Conservation (phyloP, 2,888 invertebrate genomes). For the Pollenia griseotomentosa region DNA sequence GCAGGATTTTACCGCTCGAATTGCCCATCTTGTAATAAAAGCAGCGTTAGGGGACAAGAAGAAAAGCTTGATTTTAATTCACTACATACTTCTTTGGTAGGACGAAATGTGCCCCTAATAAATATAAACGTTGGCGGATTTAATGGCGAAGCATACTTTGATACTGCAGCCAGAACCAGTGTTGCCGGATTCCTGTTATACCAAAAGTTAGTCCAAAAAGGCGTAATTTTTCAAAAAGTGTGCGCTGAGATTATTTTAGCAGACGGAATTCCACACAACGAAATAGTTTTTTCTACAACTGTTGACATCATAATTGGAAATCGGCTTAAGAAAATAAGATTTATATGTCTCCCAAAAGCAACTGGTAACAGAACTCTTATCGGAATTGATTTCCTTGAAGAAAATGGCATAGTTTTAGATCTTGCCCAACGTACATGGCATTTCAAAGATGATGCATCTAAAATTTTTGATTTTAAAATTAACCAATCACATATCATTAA, state of each 20-base stretch:
- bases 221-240: neutral
- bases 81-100: conserved; percentile 10
- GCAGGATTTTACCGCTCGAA: conserved; percentile 42
- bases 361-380: conserved; percentile 34
- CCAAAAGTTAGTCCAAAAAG: conserved; percentile 21
- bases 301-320: conserved; percentile 36
- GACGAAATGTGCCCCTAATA: conserved; percentile 12
- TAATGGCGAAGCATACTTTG: conserved; percentile 31
- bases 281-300: conserved; percentile 40
- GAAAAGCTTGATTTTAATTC: conserved; percentile 44
- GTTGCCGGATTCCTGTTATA: neutral
- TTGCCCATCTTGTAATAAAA: conserved; percentile 36
- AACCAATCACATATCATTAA: neutral
- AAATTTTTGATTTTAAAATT: neutral
- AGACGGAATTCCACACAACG: conserved; percentile 6
- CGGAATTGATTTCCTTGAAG: too few species aligned
- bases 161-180: conserved; percentile 18
- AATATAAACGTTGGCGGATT: conserved; percentile 16
- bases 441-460: neutral
- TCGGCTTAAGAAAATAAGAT: conserved; percentile 29
- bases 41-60: neutral
- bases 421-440: too few species aligned
- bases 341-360: conserved; percentile 44
- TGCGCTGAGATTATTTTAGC: neutral
- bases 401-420: too few species aligned